Evolutionary conservation across 2,888 invertebrate genomes (phyloP), one percentile per base, ranked within the genome.

Genomic region (Plagodis pulveraria): DNA sequence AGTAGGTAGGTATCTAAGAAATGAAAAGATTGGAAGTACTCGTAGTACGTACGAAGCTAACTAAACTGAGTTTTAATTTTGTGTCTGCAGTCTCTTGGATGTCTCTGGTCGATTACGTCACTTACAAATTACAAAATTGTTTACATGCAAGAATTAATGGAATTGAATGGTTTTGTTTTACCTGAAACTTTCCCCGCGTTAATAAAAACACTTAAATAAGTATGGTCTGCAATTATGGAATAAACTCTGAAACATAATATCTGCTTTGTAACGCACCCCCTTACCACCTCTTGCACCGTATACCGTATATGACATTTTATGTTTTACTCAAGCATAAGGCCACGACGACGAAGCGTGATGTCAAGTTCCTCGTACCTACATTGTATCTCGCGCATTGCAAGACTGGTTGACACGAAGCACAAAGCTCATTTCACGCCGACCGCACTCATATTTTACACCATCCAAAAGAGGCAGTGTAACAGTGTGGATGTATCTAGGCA

Each of bases 361-460:
- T 22, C 1, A 22, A 22, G 22, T 22, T 22, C 1, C 22, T 22
- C 22, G 22, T 68, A 72, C 71, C 71, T 68, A 73, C 70, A 69
- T 69, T 67, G 71, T 72, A 61, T 63, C 56, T 44, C 51, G 54
- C 12, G 52, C 55, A 73, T 71, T 77, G 77, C 76, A 79, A 77
- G 78, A 79, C 76, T 78, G 74, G 73, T 72, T 75, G 71, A 75
- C 77, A 77, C 77, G 63, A 78, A 75, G 77, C 77, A 56, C 79
- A 78, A 79, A 87, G 84, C 83, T 88, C 83, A 89, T 90, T 89
- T 89, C 85, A 87, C 87, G 84, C 81, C 81, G 76, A 77, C 78
- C 81, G 87, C 87, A 81, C 82, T 83, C 86, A 84, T 83, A 87
- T 87, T 87, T 86, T 83, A 85, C 83, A 84, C 81, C 79, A 80